A percentile compares a stretch with the other conserved stretches of the same genome.
These are phyloP conservation scores for Pogonomyrmex californicus DNA, from an alignment of 1,140 invertebrate species.

Conservation along the genomic window DNA sequence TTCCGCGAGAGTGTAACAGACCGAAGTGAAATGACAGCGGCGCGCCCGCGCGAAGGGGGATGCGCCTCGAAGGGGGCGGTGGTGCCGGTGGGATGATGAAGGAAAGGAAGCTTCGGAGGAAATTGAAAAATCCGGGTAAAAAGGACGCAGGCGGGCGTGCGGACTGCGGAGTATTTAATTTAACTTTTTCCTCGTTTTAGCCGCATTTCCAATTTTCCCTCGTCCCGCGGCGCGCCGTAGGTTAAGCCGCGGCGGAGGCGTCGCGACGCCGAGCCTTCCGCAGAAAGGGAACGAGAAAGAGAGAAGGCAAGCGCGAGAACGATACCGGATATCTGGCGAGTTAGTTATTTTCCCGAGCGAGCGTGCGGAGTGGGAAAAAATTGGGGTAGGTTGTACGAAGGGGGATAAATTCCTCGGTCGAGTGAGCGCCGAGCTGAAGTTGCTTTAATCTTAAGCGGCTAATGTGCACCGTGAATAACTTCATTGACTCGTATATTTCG, in stretches of 20 bases:
- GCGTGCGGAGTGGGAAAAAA: slow-evolving; percentile 32
- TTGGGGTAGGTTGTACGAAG: slow-evolving; percentile 47
- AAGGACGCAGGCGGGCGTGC: slow-evolving; percentile 67
- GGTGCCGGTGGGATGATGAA: slow-evolving; percentile 1
- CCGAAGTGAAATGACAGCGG: slow-evolving; percentile 30
- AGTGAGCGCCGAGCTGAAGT: slow-evolving; percentile 41
- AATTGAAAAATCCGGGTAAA: slow-evolving; percentile 81
- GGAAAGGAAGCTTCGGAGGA: slow-evolving; percentile 72
- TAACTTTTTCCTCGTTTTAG: slow-evolving; percentile 80
- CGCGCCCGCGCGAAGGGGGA: slow-evolving; percentile 21
- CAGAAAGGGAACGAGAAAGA: neutral
- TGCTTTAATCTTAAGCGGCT: slow-evolving; percentile 58
- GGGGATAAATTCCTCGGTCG: slow-evolving; percentile 56
- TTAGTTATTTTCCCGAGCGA: slow-evolving; percentile 47
- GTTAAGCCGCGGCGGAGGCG: slow-evolving; percentile 59
- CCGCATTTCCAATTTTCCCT: slow-evolving; percentile 78
- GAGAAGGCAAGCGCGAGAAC: slow-evolving; percentile 16
- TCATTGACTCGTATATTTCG: slow-evolving; percentile 51
- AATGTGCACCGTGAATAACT: slow-evolving; percentile 53
- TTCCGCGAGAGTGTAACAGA: slow-evolving; percentile 34
- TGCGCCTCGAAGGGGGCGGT: neutral
- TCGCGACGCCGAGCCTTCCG: slow-evolving; percentile 10
- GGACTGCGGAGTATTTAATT: slow-evolving; percentile 77
- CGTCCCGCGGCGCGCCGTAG: slow-evolving; percentile 48
- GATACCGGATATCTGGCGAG: slow-evolving; percentile 37